Percentiles rank a stretch among this genome's conserved stretches.
Conservation (phyloP, 2,113 vertebrate species). For the Erpornis zantholeuca region DNA sequence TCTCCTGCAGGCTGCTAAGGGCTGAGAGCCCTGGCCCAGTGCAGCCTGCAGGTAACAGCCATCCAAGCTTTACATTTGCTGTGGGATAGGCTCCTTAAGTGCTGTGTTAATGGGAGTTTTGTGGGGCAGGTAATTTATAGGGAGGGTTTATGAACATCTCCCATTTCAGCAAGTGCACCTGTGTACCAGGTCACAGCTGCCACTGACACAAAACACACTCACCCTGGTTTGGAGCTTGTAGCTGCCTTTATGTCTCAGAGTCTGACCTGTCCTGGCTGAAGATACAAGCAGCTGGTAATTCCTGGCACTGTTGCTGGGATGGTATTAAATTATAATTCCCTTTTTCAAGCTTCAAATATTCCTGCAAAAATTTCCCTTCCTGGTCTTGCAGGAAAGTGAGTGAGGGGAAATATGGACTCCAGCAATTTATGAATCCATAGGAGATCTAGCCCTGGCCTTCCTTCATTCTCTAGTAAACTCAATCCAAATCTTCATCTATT, state of each 20-base stretch:
- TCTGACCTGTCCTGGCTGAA: neutral
- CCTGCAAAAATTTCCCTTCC: neutral
- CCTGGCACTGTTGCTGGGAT: neutral
- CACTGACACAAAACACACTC: neutral
- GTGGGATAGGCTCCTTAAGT: neutral
- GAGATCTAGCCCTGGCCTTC: neutral
- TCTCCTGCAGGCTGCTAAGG: neutral
- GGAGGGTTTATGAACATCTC: neutral
- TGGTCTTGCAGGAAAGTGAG: neutral
- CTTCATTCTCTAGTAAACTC: neutral
- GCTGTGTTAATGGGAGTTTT: neutral
- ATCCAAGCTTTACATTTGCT: neutral
- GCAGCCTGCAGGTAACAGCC: neutral
- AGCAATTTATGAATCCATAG: accelerated
- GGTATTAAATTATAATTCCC: neutral
- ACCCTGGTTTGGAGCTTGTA: neutral
- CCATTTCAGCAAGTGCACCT: neutral
- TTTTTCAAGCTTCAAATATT: neutral
- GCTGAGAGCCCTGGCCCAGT: neutral
- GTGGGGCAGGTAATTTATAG: neutral
- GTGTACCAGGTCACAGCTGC: neutral
- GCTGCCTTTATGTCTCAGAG: neutral
- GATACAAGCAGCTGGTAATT: neutral
- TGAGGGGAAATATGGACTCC: neutral
- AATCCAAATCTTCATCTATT: neutral